A percentile compares a stretch with the other conserved stretches of the same genome.
Conservation (phyloP, 1,140 invertebrate genomes). For the Uloborus diversus region DNA sequence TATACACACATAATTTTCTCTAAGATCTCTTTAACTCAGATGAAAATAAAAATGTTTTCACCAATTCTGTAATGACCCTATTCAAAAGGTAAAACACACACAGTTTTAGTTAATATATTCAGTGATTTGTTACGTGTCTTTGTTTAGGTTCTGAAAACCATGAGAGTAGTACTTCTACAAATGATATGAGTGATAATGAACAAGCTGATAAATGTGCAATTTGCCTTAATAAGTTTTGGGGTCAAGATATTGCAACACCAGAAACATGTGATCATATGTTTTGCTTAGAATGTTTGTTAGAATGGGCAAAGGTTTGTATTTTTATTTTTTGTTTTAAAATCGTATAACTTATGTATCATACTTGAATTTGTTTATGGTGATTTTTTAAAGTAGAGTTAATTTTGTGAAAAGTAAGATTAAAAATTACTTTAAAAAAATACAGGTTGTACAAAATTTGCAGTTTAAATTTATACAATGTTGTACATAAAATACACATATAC, state of each 20-base stretch:
- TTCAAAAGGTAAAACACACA: no score
- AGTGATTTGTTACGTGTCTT: no score
- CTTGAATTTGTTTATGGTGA: no score
- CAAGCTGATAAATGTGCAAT: slow-evolving; percentile 79
- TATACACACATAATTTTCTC: neutral
- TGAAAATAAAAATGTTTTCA: neutral
- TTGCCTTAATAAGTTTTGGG: slow-evolving; percentile 71
- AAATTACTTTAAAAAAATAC: no score
- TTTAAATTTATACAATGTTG: no score
- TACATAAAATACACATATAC: no score
- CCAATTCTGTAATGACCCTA: neutral
- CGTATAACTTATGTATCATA: no score
- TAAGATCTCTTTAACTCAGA: neutral
- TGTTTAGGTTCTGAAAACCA: slow-evolving; percentile 1
- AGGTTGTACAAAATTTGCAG: no score
- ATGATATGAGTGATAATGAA: slow-evolving; percentile 38
- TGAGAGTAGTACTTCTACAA: neutral
- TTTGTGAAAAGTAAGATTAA: no score
- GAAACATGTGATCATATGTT: slow-evolving; percentile 88
- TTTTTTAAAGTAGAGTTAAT: no score
- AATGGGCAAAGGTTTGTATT: slow-evolving; percentile 81
- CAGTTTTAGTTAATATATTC: no score
- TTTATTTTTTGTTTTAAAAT: no score
- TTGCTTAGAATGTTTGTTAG: slow-evolving; percentile 86
- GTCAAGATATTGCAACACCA: slow-evolving; percentile 84